These are phyloP conservation scores for Andrena dorsata DNA, from an alignment of 2,888 invertebrate species.

Conservation along the genomic window DNA sequence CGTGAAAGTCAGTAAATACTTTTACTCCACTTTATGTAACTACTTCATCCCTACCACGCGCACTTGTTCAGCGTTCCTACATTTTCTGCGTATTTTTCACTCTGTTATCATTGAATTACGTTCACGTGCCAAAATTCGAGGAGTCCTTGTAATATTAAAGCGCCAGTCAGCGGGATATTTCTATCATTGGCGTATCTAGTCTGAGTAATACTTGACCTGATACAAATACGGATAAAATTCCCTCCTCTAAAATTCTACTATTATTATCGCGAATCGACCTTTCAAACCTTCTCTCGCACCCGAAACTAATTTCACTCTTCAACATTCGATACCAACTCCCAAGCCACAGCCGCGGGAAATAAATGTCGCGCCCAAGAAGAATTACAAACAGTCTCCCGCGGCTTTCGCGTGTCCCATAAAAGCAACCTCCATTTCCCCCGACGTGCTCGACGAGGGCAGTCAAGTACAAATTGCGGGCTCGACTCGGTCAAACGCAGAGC, in stretches of 20 bases:
- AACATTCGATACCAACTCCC: background rate
- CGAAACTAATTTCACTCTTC: background rate
- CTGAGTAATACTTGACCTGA: too few species aligned
- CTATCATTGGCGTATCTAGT: too few species aligned
- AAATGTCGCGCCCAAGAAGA: slow-evolving; percentile 15
- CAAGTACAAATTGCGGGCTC: slow-evolving; percentile 56
- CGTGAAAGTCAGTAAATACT: background rate
- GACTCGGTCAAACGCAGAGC: slow-evolving; percentile 53
- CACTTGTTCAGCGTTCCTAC: too few species aligned
- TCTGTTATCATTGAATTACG: too few species aligned
- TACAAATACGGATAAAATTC: too few species aligned
- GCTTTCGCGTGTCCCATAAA: slow-evolving; percentile 4
- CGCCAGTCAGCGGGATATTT: too few species aligned
- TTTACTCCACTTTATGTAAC: background rate
- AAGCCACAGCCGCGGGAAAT: background rate
- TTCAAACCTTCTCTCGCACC: too few species aligned
- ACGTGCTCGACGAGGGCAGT: slow-evolving; percentile 22
- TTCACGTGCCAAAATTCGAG: too few species aligned
- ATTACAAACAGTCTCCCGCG: slow-evolving; percentile 6
- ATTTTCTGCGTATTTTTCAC: too few species aligned
- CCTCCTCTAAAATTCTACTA: too few species aligned
- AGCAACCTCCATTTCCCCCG: slow-evolving; percentile 28
- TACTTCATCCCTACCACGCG: background rate
- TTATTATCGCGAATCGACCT: too few species aligned
- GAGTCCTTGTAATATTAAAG: too few species aligned